A percentile compares a stretch with the other conserved stretches of the same genome.
Evolutionary conservation across 37 sponge, comb jelly and placozoan genomes (phyloP).

Genomic region (Hexactinellida sp.): DNA sequence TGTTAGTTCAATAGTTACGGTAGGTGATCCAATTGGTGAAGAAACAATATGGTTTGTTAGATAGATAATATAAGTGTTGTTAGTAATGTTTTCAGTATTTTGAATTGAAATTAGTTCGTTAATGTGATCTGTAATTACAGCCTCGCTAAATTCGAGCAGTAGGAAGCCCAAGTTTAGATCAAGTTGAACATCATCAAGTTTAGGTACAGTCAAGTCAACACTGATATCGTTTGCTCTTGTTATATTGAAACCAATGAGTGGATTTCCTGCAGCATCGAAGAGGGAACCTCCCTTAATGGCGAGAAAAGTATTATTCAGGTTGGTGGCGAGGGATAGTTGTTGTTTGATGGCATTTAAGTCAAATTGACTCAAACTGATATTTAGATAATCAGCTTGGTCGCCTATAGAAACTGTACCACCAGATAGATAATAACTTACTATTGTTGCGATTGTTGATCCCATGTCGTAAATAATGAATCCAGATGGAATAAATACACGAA

Average conservation of each 20-base stretch:
- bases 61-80: background rate
- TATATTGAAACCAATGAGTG: background rate
- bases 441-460: background rate
- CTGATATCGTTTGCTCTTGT: background rate
- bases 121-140: constrained; percentile 28
- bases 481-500: constrained; percentile 35
- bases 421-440: constrained; percentile 22
- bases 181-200: background rate
- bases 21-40: constrained; percentile 37
- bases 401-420: constrained; percentile 17
- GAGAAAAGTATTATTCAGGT: constrained; percentile 27
- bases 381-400: background rate
- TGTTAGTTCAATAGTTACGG: constrained; percentile 34
- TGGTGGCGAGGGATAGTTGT: constrained; percentile 25
- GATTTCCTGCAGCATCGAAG: constrained; percentile 44
- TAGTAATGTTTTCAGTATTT: background rate
- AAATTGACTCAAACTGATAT: constrained; percentile 22
- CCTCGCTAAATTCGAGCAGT: constrained; percentile 48
- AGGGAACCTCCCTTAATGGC: constrained; percentile 33
- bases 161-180: constrained; percentile 47
- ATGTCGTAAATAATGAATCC: constrained; percentile 42
- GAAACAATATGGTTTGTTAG: constrained; percentile 19
- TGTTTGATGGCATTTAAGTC: constrained; percentile 51
- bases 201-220: background rate
- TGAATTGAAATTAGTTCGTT: constrained; percentile 10